Conservation (phyloP, 2,113 vertebrate species). For the Cephalopterus ornatus region DNA sequence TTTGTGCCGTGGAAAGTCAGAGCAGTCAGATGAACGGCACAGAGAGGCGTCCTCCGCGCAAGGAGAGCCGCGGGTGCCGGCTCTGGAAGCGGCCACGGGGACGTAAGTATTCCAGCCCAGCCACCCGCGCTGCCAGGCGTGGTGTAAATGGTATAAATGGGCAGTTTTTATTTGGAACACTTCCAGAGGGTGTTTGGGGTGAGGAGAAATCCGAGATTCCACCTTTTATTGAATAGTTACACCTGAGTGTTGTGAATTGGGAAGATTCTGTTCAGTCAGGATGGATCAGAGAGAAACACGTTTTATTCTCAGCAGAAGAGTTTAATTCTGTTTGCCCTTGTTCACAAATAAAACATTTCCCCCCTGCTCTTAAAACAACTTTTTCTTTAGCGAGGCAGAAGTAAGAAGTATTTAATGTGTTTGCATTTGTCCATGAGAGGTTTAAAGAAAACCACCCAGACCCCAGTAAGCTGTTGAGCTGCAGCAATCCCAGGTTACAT, state of each 20-base stretch:
- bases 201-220: background rate
- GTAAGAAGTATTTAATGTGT: background rate
- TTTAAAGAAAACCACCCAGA: constrained; percentile 2
- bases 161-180: background rate
- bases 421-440: background rate
- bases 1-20: background rate
- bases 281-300: background rate
- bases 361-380: background rate
- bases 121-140: background rate
- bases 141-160: background rate
- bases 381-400: background rate
- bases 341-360: background rate
- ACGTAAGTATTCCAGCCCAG: background rate
- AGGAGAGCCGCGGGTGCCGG: background rate
- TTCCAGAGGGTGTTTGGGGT: background rate
- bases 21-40: background rate
- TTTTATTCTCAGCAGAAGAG: accelerated
- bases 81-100: background rate
- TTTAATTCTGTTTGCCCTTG: background rate
- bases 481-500: constrained; percentile 43
- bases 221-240: background rate
- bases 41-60: background rate
- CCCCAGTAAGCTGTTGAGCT: constrained; percentile 15
- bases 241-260: background rate
- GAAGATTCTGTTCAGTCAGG: background rate